These are phyloP conservation scores for Harpegnathos saltator DNA, from an alignment of 1,140 invertebrate genomes.

Conservation along the genomic window DNA sequence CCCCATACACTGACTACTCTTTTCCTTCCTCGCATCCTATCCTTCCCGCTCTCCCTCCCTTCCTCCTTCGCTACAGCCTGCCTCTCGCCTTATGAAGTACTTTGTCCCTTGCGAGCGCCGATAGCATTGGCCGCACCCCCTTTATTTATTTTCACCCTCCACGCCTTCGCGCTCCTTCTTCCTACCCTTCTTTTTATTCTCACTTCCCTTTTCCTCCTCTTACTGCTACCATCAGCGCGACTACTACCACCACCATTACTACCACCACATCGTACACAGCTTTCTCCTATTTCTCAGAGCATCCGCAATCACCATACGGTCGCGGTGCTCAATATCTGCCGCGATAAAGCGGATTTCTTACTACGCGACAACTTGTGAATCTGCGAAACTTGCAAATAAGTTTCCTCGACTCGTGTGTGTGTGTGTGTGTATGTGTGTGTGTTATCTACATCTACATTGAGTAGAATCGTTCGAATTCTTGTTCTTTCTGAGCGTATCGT, in stretches of 20 bases:
- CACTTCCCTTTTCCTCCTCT: not conserved
- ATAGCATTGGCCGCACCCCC: slow-evolving; percentile 31
- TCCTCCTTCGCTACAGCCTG: no score
- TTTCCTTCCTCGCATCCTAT: slow-evolving; percentile 26
- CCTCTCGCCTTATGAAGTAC: slow-evolving; percentile 62
- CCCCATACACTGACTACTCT: slow-evolving; percentile 49
- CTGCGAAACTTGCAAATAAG: slow-evolving; percentile 21
- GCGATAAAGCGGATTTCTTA: slow-evolving; percentile 17
- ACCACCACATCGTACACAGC: slow-evolving; percentile 13
- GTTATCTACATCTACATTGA: not conserved
- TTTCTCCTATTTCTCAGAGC: slow-evolving; percentile 34
- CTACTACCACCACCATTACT: no score
- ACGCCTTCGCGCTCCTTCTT: slow-evolving; percentile 8
- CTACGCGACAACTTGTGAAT: not conserved
- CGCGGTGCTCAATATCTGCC: slow-evolving; percentile 7
- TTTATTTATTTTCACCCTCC: slow-evolving; percentile 66
- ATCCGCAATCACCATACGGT: slow-evolving; percentile 47
- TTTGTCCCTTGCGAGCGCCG: slow-evolving; percentile 42
- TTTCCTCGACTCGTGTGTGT: not conserved
- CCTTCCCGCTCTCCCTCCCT: no score
- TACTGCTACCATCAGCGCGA: not conserved
- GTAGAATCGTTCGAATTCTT: no score
- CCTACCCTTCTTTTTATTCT: slow-evolving; percentile 21
- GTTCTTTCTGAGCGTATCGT: not conserved
- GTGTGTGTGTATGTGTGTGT: no score